Base-by-base conservation (phyloP, 2,888 invertebrate genomes). In the Eulithis testata region DNA sequence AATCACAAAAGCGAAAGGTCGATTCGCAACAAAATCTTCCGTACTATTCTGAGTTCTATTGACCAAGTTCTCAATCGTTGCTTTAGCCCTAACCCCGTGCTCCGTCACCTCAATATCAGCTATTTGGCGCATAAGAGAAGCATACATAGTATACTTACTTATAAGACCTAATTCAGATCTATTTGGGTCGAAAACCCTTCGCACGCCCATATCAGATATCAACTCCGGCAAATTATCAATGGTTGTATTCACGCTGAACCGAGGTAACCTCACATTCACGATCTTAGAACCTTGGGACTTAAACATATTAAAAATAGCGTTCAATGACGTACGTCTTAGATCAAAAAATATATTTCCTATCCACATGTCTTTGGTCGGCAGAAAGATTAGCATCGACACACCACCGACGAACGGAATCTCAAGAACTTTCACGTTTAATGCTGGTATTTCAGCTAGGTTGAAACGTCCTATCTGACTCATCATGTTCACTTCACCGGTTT, bases 171-270 rank as follows among this genome's bases (percentile, higher is more conserved):
- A 76, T 27, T 89, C 80, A 1, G 89, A 84, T 11, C 72, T 21
- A 0, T 79, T 70, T 2, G 84, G 85, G 64, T 85, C 69, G 66
- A 91, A 91, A n/a, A 89, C 76, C n/a, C 79, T 83, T 45, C 69
- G 77, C 0, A 89, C 75, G 0, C 90, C 90, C 87, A 90, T 88
- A 76, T 91, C 90, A 45, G 73, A 74, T 0, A 90, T 27, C 40
- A 90, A 63, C 63, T 90, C 90, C 0, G 85, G 78, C 11, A 90
- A 71, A 65, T 85, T 88, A 5, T 82, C 82, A 1, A 86, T 36
- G 3, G 81, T 82, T 0, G 85, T 80, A 0, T 68, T 78, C 5
- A 86, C 79, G 68, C 76, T 81, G 64, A 90, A 89, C 49, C 81
- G 79, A 0, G 90, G 90, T 36, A 91, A 50, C n/a, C 79, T 80